Conservation (phyloP, 2,888 invertebrate species). For the Tryphoninae sp. region DNA sequence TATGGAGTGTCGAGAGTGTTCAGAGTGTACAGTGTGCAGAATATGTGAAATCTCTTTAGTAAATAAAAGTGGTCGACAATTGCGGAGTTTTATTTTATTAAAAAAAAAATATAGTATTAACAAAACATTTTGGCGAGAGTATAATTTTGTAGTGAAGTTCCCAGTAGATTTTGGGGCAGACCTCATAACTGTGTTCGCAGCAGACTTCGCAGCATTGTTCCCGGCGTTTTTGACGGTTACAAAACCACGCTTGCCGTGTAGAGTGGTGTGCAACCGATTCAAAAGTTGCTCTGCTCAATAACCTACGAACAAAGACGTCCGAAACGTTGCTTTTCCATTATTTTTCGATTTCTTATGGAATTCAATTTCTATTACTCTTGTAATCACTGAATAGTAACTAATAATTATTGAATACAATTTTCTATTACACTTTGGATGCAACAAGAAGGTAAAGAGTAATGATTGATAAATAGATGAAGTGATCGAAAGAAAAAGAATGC, state of each 20-base stretch:
- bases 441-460: slow-evolving; percentile 59
- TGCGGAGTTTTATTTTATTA: too few species aligned
- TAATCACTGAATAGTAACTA: too few species aligned
- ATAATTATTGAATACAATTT: too few species aligned
- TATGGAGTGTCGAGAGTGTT: too few species aligned
- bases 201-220: background rate
- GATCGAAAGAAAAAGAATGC: slow-evolving; percentile 57
- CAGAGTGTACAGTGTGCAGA: too few species aligned
- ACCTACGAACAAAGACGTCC: background rate
- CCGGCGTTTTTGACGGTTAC: slow-evolving; percentile 21
- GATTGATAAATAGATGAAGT: slow-evolving; percentile 43
- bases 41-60: too few species aligned
- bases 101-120: too few species aligned
- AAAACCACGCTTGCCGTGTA: slow-evolving; percentile 2
- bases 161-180: too few species aligned
- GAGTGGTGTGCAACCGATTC: background rate
- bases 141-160: too few species aligned
- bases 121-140: too few species aligned
- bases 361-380: background rate
- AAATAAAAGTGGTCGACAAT: too few species aligned
- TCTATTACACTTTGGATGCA: slow-evolving; percentile 8
- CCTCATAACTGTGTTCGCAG: too few species aligned
- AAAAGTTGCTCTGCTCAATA: slow-evolving; percentile 20
- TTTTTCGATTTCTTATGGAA: slow-evolving; percentile 10
- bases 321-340: background rate